These are phyloP conservation scores for Leptopilina drosophilae DNA, from an alignment of 2,888 invertebrate genomes.

Conservation along the genomic window DNA sequence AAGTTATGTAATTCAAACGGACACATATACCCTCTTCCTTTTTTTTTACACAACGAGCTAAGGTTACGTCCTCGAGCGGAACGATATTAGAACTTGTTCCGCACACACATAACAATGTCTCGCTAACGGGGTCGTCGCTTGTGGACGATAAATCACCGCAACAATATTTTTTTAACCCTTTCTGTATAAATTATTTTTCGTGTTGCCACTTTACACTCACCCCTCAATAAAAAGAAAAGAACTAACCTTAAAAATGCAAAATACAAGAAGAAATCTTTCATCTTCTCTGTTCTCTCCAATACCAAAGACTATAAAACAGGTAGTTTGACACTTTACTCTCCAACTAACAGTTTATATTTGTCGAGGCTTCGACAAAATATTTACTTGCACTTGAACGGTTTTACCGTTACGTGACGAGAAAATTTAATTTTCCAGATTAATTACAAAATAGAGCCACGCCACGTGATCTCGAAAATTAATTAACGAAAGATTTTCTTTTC, in stretches of 20 bases:
- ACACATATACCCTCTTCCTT: conserved; percentile 61
- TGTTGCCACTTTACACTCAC: conserved; percentile 4
- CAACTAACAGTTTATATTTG: not conserved
- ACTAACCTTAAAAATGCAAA: conserved; percentile 11
- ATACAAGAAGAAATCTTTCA: not conserved
- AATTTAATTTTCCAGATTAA: conserved; percentile 22
- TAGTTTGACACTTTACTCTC: not conserved
- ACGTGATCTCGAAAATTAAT: too few relatives aligned
- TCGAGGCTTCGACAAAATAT: conserved; percentile 12
- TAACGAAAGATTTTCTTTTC: too few relatives aligned
- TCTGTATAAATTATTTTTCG: conserved; percentile 13
- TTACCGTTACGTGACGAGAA: conserved; percentile 24
- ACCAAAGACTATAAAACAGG: not conserved
- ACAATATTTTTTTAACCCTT: conserved; percentile 17
- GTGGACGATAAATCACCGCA: conserved; percentile 40
- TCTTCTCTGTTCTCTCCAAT: not conserved
- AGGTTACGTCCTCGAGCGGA: conserved; percentile 56
- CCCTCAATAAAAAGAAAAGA: not conserved
- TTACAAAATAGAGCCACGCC: not conserved
- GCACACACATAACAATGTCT: conserved; percentile 48
- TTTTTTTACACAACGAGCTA: conserved; percentile 49
- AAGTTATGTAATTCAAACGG: conserved; percentile 62
- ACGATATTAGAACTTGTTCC: conserved; percentile 64
- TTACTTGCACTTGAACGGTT: conserved; percentile 26
- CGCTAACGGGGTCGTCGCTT: conserved; percentile 58